Evolutionary conservation across 2,888 invertebrate genomes (phyloP).

Genomic region (Tipula lateralis): DNA sequence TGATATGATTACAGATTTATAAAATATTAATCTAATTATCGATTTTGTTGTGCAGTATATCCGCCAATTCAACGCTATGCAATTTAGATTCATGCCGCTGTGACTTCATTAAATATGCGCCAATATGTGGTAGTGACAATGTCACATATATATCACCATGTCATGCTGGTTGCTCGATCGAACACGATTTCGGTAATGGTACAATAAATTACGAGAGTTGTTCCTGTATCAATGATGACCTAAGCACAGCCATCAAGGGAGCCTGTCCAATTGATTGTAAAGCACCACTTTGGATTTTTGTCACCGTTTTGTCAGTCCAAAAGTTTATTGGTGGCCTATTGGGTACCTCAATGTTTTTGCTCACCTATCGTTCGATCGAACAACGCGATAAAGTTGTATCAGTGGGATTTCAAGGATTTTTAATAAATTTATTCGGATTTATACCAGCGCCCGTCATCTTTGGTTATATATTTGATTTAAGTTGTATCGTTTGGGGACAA

Average conservation of each 20-base stretch:
- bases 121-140: slow-evolving; percentile 56
- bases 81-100: slow-evolving; percentile 51
- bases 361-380: slow-evolving; percentile 58
- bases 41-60: background rate
- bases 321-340: slow-evolving; percentile 49
- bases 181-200: slow-evolving; percentile 42
- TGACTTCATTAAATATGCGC: slow-evolving; percentile 60
- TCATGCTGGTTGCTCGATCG: slow-evolving; percentile 59
- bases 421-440: slow-evolving; percentile 59
- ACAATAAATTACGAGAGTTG: slow-evolving; percentile 50
- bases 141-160: slow-evolving; percentile 65
- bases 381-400: slow-evolving; percentile 61
- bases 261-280: background rate
- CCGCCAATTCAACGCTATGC: background rate
- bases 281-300: background rate
- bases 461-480: background rate
- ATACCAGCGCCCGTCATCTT: background rate
- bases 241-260: background rate
- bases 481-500: background rate
- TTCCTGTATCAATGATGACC: slow-evolving; percentile 47
- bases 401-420: slow-evolving; percentile 57
- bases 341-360: slow-evolving; percentile 56
- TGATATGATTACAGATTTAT: background rate
- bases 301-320: background rate
- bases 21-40: background rate